Evolutionary conservation across 2,797 vertebrate genomes (phyloP).

Genomic region (Melanotaenia nigrans): DNA sequence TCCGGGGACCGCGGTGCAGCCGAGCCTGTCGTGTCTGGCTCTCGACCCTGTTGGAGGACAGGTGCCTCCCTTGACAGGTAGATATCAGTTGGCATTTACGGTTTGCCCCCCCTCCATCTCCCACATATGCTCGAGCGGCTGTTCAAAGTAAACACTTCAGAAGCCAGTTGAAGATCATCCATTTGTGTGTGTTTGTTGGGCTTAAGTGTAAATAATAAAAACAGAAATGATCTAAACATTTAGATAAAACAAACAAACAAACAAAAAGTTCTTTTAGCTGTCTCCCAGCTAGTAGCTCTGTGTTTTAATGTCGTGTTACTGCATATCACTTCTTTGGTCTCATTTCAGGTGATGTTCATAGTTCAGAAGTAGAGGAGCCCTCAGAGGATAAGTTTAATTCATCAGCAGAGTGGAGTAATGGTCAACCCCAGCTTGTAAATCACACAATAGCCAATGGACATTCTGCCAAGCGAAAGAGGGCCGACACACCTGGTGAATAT

Average conservation of each 20-base stretch:
- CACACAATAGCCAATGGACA: constrained; percentile 84
- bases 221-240: constrained; percentile 9
- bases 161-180: constrained; percentile 18
- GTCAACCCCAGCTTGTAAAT: constrained; percentile 67
- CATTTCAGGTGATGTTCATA: constrained; percentile 56
- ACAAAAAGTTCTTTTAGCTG: constrained; percentile 8
- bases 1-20: constrained; percentile 84
- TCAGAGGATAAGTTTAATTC: constrained; percentile 77
- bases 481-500: constrained; percentile 86
- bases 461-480: constrained; percentile 85
- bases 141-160: constrained; percentile 14
- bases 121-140: constrained; percentile 47
- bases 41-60: constrained; percentile 76
- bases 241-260: background rate
- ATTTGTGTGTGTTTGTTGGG: background rate
- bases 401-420: constrained; percentile 84
- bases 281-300: background rate
- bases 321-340: constrained; percentile 3
- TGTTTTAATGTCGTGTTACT: constrained; percentile 5
- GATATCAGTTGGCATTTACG: constrained; percentile 50
- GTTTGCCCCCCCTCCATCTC: background rate
- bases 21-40: constrained; percentile 83
- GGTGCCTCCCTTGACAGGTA: constrained; percentile 73
- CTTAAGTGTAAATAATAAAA: background rate
- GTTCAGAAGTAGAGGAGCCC: constrained; percentile 81